Conservation (phyloP, 2,888 invertebrate genomes). For the Pandemis cinnamomeana region DNA sequence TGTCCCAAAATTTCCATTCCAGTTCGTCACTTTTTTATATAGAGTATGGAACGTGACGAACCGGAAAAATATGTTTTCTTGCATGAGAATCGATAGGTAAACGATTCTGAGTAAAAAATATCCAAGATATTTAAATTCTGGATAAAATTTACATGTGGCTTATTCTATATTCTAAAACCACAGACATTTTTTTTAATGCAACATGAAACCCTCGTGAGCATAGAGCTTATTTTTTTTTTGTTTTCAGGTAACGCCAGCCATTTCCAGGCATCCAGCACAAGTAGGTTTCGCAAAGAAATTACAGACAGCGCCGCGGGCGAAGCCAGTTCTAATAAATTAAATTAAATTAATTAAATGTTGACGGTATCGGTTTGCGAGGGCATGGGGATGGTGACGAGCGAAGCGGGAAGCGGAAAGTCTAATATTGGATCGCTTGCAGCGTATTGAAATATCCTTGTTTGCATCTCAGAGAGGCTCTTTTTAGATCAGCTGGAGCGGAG, state of each 20-base stretch:
- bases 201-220: not conserved
- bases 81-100: no score
- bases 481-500: no score
- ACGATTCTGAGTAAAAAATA: no score
- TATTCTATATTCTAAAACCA: no score
- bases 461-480: no score
- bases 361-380: constrained; percentile 45
- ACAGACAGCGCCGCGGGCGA: constrained; percentile 37
- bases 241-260: constrained; percentile 42
- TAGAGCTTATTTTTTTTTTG: constrained; percentile 23
- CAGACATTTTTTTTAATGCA: not conserved
- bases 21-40: no score
- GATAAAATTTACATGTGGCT: no score
- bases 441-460: not conserved
- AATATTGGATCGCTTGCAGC: not conserved
- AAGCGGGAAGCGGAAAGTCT: constrained; percentile 6
- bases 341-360: constrained; percentile 57
- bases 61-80: no score
- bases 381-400: constrained; percentile 43
- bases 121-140: no score
- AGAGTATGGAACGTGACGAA: no score
- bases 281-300: constrained; percentile 32
- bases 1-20: no score
- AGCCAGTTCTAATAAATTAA: constrained; percentile 50
- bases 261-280: constrained; percentile 24